Conservation (phyloP, 2,797 vertebrate species). For the Smutsia temminckii region DNA sequence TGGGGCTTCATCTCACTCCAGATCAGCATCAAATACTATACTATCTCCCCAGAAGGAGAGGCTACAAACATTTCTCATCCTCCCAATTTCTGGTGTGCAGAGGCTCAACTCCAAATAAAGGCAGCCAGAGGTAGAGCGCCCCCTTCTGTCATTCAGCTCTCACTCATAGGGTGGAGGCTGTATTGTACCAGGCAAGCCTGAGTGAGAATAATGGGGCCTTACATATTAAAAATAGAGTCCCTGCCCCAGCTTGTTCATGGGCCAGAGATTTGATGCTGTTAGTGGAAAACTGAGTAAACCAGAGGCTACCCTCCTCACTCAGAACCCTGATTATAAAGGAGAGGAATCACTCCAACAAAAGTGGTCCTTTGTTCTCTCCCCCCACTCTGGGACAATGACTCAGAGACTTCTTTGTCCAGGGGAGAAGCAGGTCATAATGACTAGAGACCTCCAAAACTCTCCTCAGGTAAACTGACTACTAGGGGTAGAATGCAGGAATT, state of each 20-base stretch:
- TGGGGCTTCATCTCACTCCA: rapidly evolving
- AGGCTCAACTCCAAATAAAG: not conserved
- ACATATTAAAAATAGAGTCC: not conserved
- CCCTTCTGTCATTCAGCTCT: not conserved
- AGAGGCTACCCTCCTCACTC: not conserved
- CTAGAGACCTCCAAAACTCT: not conserved
- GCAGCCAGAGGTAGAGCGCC: not conserved
- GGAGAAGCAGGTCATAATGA: not conserved
- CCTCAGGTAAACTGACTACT: not conserved
- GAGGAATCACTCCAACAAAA: not conserved
- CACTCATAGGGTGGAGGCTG: not conserved
- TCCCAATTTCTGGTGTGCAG: not conserved
- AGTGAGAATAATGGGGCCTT: not conserved
- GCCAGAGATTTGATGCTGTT: not conserved
- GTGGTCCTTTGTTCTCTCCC: not conserved
- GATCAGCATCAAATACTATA: not conserved
- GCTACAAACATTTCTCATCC: not conserved
- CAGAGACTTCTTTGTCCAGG: not conserved
- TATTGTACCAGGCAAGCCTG: not conserved
- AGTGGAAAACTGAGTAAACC: not conserved
- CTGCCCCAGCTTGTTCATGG: not conserved
- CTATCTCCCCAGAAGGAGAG: not conserved
- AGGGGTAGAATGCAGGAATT: not conserved
- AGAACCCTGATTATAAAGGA: not conserved
- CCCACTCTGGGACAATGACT: not conserved